phyloP scores from a whole-genome alignment of 2,113 vertebrate genomes.

The Coturnix japonica region DNA sequence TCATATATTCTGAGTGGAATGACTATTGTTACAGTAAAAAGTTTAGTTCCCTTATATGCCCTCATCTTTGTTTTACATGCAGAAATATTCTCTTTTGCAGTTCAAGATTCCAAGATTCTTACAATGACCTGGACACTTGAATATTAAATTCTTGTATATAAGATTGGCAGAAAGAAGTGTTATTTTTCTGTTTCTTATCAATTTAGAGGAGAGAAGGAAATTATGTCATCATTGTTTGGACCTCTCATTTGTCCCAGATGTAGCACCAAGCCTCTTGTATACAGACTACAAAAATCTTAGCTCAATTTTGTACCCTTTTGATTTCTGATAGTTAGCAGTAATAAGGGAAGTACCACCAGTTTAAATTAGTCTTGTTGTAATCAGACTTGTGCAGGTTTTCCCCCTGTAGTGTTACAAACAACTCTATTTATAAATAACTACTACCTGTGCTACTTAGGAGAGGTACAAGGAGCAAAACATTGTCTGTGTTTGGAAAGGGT shows the following conservation, averaged over 20 bases:
- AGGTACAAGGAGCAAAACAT: neutral
- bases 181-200: neutral
- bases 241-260: neutral
- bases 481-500: neutral
- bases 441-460: neutral
- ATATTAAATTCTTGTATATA: neutral
- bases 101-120: neutral
- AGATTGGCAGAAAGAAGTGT: neutral
- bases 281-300: neutral
- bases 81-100: neutral
- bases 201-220: neutral
- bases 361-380: neutral
- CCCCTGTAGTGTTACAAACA: neutral
- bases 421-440: neutral
- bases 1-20: neutral
- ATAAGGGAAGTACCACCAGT: neutral
- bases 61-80: neutral
- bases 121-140: neutral
- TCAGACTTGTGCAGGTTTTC: neutral
- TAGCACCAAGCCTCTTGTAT: neutral
- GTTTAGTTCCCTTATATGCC: fast-evolving
- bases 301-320: neutral
- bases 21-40: neutral
- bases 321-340: neutral
- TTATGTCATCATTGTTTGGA: neutral